Percentiles rank a stretch among this genome's conserved stretches.
phyloP scores from a whole-genome alignment of 2,113 vertebrate species.

The Neotragus moschatus region DNA sequence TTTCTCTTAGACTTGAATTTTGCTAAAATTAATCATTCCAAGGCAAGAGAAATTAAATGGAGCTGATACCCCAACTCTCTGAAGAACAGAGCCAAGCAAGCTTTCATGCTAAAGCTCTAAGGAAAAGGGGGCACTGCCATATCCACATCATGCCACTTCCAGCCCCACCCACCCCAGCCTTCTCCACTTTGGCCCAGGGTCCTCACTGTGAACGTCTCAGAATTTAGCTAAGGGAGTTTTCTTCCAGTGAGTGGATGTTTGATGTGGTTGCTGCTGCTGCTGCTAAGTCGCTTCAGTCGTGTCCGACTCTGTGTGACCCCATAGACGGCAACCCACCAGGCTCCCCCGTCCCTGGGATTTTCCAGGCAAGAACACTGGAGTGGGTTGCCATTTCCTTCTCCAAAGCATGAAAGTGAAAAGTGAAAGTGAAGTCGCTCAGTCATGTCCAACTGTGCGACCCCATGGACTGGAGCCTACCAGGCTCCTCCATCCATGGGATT shows the following conservation, averaged over 20 bases:
- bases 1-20: neutral
- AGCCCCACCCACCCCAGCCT: neutral
- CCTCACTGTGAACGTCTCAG: neutral
- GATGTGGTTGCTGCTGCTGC: no score
- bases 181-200: neutral
- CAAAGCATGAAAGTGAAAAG: no score
- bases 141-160: neutral
- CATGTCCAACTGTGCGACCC: no score
- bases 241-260: neutral
- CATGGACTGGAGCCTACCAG: no score
- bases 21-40: neutral
- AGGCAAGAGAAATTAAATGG: neutral
- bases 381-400: no score
- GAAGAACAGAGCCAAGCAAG: neutral
- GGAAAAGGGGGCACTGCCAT: neutral
- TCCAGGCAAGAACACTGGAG: no score
- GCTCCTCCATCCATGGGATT: no score
- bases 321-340: no score
- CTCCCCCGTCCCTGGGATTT: no score
- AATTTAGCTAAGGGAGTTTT: neutral
- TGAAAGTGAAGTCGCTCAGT: no score
- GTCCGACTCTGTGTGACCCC: no score
- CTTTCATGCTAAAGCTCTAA: neutral
- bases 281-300: no score
- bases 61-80: neutral